Evolutionary conservation across 2,113 vertebrate species (phyloP).

Genomic region (Aegypius monachus): DNA sequence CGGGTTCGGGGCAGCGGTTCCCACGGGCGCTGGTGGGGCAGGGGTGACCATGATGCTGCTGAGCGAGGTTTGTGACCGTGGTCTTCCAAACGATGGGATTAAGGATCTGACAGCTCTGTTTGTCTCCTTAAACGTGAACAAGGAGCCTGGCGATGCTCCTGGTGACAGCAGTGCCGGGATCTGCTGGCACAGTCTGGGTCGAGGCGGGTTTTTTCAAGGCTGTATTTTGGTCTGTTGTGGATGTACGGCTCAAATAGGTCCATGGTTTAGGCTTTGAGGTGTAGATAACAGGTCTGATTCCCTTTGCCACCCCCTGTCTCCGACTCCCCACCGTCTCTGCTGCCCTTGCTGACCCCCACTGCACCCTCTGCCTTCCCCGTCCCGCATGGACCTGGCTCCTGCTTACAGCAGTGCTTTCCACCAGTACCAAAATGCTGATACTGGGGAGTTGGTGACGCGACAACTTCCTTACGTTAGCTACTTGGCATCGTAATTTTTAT

Average conservation of each 20-base stretch:
- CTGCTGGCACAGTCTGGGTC: fast-evolving
- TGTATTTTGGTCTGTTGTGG: neutral
- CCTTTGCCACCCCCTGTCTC: neutral
- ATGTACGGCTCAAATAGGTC: neutral
- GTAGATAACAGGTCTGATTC: neutral
- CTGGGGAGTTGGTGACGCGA: fast-evolving
- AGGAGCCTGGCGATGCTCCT: neutral
- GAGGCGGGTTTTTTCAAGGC: neutral
- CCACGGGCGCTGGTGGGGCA: fast-evolving
- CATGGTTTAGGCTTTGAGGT: neutral
- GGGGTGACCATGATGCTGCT: fast-evolving
- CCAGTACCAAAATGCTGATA: fast-evolving
- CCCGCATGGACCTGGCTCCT: fast-evolving
- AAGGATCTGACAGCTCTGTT: too few species aligned
- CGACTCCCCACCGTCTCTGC: fast-evolving
- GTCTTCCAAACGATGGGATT: fast-evolving
- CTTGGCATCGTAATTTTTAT: neutral
- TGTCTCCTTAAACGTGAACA: fast-evolving
- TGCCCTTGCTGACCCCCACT: fast-evolving
- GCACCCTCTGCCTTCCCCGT: neutral
- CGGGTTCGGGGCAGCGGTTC: fast-evolving
- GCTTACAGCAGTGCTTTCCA: fast-evolving
- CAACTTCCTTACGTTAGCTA: neutral
- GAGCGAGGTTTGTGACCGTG: neutral
- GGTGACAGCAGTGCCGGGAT: too few species aligned